Evolutionary conservation across 1,140 invertebrate genomes (phyloP), one percentile per base, ranked within the genome.

Genomic region (Eupristina koningsbergeri): DNA sequence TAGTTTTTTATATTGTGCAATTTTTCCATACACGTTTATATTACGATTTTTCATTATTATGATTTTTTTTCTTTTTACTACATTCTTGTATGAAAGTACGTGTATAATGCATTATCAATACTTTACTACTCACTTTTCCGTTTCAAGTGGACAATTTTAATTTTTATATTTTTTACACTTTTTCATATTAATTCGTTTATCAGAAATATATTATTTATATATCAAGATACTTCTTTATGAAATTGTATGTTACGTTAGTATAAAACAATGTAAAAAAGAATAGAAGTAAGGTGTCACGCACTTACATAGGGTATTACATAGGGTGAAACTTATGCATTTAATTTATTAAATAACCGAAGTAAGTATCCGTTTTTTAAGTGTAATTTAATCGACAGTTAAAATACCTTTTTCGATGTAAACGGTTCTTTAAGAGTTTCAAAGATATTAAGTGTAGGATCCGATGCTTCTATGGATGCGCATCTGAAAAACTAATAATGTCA

Each of bases 331-430:
- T 45, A n/a, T n/a, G 39, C 22, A 29, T 74, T n/a, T 74, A 15
- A 29, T 29, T 74, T 47, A 26, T 1, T 1, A 47, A 50, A 34
- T 7, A 19, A 47, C 5, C 15, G 45, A 53, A 17, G 45, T 8
- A 41, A 34, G 47, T 17, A n/a, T 50, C 7, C 22, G 6, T 13
- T 31, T 9, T 15, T 31, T 0, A 2, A 34, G 75, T 78, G 76
- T 78, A 78, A 78, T 64, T 78, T 26, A 78, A 78, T 78, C 58
- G 39, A 78, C 31, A 78, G 58, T 64, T 26, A 78, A 78, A 78
- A 78, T 31, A 31, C 34, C 0, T 63, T 41, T 29, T 47, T 0
- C 19, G 41, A 0, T 50, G 29, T 17, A 50, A 50, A 34, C 19
- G 22, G 22, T n/a, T 39, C 36, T 41, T 8, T 71, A 45, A n/a